Conservation (phyloP, 2,113 vertebrate species). For the Leucopsar rothschildi region DNA sequence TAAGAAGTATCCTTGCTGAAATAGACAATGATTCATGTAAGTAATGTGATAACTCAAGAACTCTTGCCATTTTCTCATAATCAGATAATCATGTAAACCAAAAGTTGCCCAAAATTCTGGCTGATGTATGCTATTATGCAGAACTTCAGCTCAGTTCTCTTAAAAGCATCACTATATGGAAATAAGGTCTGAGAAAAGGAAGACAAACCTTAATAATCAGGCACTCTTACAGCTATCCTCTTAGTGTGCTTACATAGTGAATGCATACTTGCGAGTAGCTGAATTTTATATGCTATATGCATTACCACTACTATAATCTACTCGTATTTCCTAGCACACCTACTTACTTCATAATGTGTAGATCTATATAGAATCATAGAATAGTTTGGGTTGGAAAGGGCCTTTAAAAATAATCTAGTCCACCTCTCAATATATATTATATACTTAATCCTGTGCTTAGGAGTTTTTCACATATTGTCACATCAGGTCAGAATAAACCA, state of each 20-base stretch:
- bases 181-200: not conserved
- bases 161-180: not conserved
- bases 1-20: not conserved
- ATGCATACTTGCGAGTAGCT: not conserved
- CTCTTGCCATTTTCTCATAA: not conserved
- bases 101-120: not conserved
- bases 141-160: not conserved
- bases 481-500: not conserved
- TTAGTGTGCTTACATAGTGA: not conserved
- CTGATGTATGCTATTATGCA: not conserved
- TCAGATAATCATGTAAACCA: not conserved
- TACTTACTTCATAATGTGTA: not conserved
- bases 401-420: not conserved
- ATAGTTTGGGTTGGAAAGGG: not conserved
- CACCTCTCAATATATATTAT: not conserved
- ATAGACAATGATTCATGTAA: not conserved
- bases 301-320: not conserved
- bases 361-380: not conserved
- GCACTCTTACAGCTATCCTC: not conserved
- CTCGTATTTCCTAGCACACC: not conserved
- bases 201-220: not conserved
- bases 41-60: not conserved
- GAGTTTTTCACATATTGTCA: not conserved
- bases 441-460: not conserved
- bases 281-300: not conserved